Evolutionary conservation across 92 coral and sea anemone species (phyloP), one percentile per base, ranked within the genome.

Genomic region (Metridium senile): DNA sequence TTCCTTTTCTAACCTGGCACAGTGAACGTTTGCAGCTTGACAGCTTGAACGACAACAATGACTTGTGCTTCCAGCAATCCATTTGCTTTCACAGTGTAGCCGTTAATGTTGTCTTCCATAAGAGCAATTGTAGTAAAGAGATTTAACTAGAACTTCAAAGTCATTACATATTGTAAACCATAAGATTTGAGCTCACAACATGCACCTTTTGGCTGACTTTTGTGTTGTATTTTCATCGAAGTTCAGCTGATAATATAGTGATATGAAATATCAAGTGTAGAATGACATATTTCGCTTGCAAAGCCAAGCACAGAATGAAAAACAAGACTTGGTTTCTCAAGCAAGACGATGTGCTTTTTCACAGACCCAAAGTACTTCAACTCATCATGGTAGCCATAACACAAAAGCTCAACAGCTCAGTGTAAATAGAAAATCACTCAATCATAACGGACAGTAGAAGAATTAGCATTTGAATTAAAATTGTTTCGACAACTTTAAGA

Each of bases 1-100:
- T 39, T 39, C 49, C 49, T 4, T 4, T 26, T 53, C 83, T 33
- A 29, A 78, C 83, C 83, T 79, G 84, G 84, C 29, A 79, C 84
- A 28, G 21, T 1, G 34, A 79, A 79, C 18, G 84, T 39, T 33
- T 79, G 75, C 23, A 79, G 46, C 20, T 33, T 64, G 3, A 62
- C 56, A 2, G 84, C 84, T 34, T 79, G 84, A 21, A 79, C 76
- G 20, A 70, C 54, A 0, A 69, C 59, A 6, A 79, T 26, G 21
- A 79, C 84, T 66, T 49, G 71, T 11, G 81, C 56, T 29, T 74
- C 65, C 16, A 57, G 28, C 8, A 34, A 34, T 9, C 68, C 29
- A 31, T 9, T 34, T 10, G 53, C 78, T 35, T 45, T 26, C 4
- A 22, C 39, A 11, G 28, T 11, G 29, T 25, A 73, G 11, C 68